Evolutionary conservation across 2,888 invertebrate species (phyloP), one percentile per base, ranked within the genome.

Genomic region (Lordiphosa fenestrarum): DNA sequence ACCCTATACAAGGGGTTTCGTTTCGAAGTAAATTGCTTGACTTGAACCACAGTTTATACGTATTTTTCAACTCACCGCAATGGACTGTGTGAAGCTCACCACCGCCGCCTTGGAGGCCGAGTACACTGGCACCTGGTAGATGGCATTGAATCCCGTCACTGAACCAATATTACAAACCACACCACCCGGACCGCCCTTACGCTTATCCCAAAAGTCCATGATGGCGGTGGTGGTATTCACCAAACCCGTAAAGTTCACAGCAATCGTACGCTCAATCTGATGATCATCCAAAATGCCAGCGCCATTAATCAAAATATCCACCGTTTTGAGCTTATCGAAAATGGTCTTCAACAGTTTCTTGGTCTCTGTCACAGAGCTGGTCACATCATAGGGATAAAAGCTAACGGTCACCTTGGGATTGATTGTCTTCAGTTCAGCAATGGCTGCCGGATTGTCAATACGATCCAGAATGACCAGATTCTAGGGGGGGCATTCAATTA

Each of bases 171-270:
- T 90, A 35, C 87, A 84, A 55, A 90, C 84, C 41, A 88, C 74
- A 3, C 89, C 90, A 7, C 90, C 90, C 2, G 84, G 85, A 1
- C 90, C 90, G 0, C 89, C 89, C 48, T 88, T 87, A 38, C 88
- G 86, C 59, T 86, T 88, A 46, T 89, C 86, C 90, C 90, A 90
- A 60, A 88, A 88, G 4, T 87, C 81, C 65, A 90, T 62, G 1
- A 85, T 89, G 58, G 85, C 86, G 5, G 87, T 71, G 2, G 76
- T 80, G 12, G 83, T 83, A 30, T 86, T 86, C 9, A 86, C 86
- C 52, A 86, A 56, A 0, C 86, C 86, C 0, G 75, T 72, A 15
- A 87, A 75, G 40, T 87, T 87, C 0, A 85, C 61, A 1, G 77
- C 73, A 35, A 87, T 77, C 6, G 80, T 78, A 7, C 73, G 70